Evolutionary conservation across 2,113 vertebrate species (phyloP).

Genomic region (Corapipo altera): DNA sequence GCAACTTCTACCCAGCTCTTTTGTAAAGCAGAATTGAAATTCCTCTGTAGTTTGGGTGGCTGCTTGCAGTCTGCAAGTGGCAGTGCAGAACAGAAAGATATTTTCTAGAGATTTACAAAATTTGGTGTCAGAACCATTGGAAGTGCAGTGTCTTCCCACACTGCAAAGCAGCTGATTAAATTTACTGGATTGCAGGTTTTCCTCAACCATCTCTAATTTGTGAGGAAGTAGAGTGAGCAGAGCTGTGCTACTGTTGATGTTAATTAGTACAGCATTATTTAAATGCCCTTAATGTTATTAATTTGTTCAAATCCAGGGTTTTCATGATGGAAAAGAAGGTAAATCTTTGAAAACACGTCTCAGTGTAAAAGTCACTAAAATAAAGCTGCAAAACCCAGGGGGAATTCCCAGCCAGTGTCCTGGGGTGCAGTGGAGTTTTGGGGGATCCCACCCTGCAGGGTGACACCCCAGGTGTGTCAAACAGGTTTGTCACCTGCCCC

Average conservation of each 20-base stretch:
- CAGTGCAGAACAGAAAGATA: not conserved
- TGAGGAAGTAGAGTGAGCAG: not conserved
- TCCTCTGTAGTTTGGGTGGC: not conserved
- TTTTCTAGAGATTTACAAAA: not conserved
- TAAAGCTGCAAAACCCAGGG: rapidly evolving
- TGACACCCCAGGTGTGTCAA: not conserved
- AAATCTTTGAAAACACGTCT: not conserved
- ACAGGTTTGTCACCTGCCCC: not conserved
- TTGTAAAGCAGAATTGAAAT: not conserved
- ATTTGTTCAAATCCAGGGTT: not conserved
- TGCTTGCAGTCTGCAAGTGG: not conserved
- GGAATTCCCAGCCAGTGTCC: not conserved
- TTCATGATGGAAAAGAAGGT: not conserved
- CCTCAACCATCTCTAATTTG: not conserved
- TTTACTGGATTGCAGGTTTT: not conserved
- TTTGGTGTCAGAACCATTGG: not conserved
- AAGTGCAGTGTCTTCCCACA: not conserved
- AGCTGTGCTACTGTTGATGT: not conserved
- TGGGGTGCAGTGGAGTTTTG: not conserved
- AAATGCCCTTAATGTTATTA: not conserved
- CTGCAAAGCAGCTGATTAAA: not conserved
- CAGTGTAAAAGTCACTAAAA: not conserved
- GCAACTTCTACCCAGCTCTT: not conserved
- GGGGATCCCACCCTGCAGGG: not conserved
- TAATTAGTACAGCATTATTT: not conserved